Conservation (phyloP, 2,113 vertebrate species). For the Anoura caudifer region DNA sequence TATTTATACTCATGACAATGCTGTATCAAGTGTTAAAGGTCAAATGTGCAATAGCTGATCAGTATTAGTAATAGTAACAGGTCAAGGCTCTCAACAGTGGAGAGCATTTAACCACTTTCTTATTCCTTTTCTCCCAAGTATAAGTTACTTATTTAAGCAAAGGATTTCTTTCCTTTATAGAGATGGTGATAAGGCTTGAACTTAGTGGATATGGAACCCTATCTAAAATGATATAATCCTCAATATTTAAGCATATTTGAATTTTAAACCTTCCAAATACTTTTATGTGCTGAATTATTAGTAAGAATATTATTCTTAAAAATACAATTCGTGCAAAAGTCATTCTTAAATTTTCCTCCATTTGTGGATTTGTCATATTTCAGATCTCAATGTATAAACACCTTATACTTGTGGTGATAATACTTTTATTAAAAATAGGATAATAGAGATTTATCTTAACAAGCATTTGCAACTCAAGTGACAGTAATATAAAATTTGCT, state of each 20-base stretch:
- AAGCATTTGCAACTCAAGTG: not conserved
- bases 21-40: not conserved
- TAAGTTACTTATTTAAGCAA: not conserved
- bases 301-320: not conserved
- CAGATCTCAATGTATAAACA: not conserved
- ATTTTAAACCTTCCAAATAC: not conserved
- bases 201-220: not conserved
- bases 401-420: not conserved
- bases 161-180: not conserved
- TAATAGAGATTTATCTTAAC: not conserved
- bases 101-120: not conserved
- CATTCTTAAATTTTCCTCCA: not conserved
- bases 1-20: not conserved
- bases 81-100: not conserved
- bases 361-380: not conserved
- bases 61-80: not conserved
- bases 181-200: not conserved
- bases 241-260: not conserved
- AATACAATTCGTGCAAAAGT: not conserved
- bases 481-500: not conserved
- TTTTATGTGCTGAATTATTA: not conserved
- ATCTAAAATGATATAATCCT: not conserved
- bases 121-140: not conserved
- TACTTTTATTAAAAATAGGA: not conserved
- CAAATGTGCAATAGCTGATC: not conserved